Base-by-base conservation (phyloP, 2,113 vertebrate genomes). In the Phalacrocorax brasilianus region DNA sequence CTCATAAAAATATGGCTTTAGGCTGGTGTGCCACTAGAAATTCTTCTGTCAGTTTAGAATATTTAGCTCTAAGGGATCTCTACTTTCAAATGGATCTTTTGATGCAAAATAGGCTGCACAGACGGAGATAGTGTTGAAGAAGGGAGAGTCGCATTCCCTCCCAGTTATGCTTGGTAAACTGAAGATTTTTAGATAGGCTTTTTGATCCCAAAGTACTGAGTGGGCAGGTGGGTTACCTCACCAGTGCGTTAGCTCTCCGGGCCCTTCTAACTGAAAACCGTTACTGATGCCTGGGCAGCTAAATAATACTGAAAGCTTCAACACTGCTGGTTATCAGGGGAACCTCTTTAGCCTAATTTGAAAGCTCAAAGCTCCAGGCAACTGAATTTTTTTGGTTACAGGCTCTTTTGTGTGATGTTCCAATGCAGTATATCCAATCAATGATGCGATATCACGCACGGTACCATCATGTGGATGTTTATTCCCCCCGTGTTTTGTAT, bases 21-120 rank as follows among this genome's bases (percentile, higher is more conserved):
- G 98, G 98, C 98, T 97, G 97, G 94, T 97, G 97, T 97, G 98
- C 98, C 97, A 98, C 98, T 98, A 98, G 98, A 98, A 98, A 98
- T 98, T 98, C 98, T 98, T 98, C 98, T 98, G 98, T 98, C 98
- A 98, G 98, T 98, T 98, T 97, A 98, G 98, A 98, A 98, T 98
- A 98, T 98, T 98, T 98, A 86, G 98, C 98, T 98, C 83, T 85
- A 97, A 98, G 98, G 98, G 98, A 98, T 98, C 97, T 98, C 93
- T 88, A 98, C 98, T 98, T 98, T 98, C 98, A 98, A 98, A 98
- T 97, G 97, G 98, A 98, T 98, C 97, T 98, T 97, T 98, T 98
- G 98, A 98, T 98, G 98, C 98, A 98, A 98, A 98, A 97, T 97
- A 98, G 97, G 95, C 98, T 98, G 97, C 97, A 96, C 85, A 97